Evolutionary conservation across 2,888 invertebrate genomes (phyloP).

Genomic region (Clunio marinus): DNA sequence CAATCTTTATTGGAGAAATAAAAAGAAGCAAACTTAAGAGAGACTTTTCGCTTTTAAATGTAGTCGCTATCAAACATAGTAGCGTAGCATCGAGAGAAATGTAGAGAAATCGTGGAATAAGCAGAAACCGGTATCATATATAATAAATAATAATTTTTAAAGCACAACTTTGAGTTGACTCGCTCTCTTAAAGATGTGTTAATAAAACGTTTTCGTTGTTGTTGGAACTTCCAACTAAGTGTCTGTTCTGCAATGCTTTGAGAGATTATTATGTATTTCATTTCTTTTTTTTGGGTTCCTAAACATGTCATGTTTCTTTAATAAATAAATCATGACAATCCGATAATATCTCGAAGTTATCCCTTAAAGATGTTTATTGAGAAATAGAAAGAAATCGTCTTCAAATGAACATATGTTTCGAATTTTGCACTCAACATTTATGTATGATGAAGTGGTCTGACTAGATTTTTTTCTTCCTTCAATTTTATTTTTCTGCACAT

Average conservation of each 20-base stretch:
- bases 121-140: conserved; percentile 26
- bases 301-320: conserved; percentile 1
- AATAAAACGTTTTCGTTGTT: neutral
- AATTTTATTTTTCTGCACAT: conserved; percentile 1
- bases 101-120: conserved; percentile 18
- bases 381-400: neutral
- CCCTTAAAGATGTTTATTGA: neutral
- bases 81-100: no score
- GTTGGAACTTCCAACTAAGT: no score
- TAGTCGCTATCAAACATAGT: conserved; percentile 18
- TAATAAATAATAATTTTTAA: neutral
- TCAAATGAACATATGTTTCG: conserved; percentile 1
- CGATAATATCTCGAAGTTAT: neutral
- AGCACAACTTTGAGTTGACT: neutral
- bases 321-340: neutral
- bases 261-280: conserved; percentile 1
- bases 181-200: neutral
- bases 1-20: neutral
- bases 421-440: conserved; percentile 12
- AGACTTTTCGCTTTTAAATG: neutral
- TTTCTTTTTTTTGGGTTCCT: neutral
- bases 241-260: neutral
- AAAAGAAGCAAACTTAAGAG: neutral
- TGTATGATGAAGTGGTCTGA: conserved; percentile 22
- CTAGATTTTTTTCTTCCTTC: conserved; percentile 13